These are phyloP conservation scores for Microctenopoma steveboyesi DNA, from an alignment of 2,797 vertebrate species.

Conservation along the genomic window DNA sequence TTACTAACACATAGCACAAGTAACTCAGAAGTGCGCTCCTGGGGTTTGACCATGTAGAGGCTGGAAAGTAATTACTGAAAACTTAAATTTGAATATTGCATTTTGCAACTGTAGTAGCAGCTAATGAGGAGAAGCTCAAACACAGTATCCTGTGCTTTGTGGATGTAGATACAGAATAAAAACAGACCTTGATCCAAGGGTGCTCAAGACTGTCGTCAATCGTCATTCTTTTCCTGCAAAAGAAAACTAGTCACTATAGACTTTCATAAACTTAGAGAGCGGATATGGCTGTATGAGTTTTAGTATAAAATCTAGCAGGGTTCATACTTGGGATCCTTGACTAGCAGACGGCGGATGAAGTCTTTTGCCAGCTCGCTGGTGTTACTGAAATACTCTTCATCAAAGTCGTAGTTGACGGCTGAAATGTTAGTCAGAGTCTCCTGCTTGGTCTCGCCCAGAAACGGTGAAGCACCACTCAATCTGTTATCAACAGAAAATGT, in stretches of 20 bases:
- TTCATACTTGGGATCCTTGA: constrained; percentile 96
- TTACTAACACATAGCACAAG: too few relatives aligned
- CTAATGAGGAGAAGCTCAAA: too few relatives aligned
- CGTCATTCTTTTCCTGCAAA: constrained; percentile 93
- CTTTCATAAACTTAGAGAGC: background rate
- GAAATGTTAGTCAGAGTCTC: constrained; percentile 98
- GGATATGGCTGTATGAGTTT: background rate
- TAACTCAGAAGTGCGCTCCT: too few relatives aligned
- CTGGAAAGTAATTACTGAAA: too few relatives aligned
- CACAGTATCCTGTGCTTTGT: too few relatives aligned
- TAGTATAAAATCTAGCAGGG: background rate
- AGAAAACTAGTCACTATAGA: constrained; percentile 9
- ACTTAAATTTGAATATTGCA: too few relatives aligned
- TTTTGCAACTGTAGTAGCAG: too few relatives aligned
- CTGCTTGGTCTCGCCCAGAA: constrained; percentile 97
- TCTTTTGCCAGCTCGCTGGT: constrained; percentile 98
- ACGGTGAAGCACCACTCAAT: constrained; percentile 94
- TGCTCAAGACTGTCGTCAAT: constrained; percentile 95
- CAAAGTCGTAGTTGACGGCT: constrained; percentile 95
- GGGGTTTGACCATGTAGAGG: too few relatives aligned
- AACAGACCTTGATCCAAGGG: constrained; percentile 96
- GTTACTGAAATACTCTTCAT: constrained; percentile 96
- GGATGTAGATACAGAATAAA: constrained; percentile 1
- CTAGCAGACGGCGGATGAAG: constrained; percentile 94
- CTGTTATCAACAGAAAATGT: constrained; percentile 66